These are phyloP conservation scores for Netelia fuscicornis DNA, from an alignment of 2,888 invertebrate genomes.

Conservation along the genomic window DNA sequence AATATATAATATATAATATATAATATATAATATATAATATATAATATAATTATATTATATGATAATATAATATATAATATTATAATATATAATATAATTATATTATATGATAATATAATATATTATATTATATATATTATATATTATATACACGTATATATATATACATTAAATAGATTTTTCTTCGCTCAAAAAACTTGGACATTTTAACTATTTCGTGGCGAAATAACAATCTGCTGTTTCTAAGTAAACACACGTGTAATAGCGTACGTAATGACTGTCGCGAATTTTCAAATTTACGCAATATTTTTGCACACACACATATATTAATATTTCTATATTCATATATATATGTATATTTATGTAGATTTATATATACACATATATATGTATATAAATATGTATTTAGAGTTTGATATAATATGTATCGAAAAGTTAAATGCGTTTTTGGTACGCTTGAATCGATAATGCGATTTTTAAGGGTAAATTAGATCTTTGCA, in stretches of 20 bases:
- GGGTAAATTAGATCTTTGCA: conserved; percentile 24
- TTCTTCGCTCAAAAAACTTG: conserved; percentile 41
- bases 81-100: too few relatives aligned
- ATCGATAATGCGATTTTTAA: conserved; percentile 54
- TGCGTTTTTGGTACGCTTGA: conserved; percentile 66
- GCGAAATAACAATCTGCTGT: neutral
- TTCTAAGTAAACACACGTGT: neutral
- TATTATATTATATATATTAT: too few relatives aligned
- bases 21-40: too few relatives aligned
- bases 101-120: too few relatives aligned
- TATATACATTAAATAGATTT: neutral
- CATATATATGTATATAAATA: neutral
- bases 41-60: too few relatives aligned
- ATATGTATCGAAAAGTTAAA: conserved; percentile 67
- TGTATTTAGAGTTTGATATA: conserved; percentile 13
- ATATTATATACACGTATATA: too few relatives aligned
- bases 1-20: too few relatives aligned
- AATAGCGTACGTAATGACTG: conserved; percentile 12
- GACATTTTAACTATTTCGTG: conserved; percentile 13
- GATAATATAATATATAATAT: too few relatives aligned
- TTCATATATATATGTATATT: neutral
- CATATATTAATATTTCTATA: neutral
- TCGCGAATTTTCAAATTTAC: conserved; percentile 24
- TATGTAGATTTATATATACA: neutral
- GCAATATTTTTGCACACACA: neutral